Base-by-base conservation (phyloP, 2,888 invertebrate species). In the Sepioteuthis lessoniana region DNA sequence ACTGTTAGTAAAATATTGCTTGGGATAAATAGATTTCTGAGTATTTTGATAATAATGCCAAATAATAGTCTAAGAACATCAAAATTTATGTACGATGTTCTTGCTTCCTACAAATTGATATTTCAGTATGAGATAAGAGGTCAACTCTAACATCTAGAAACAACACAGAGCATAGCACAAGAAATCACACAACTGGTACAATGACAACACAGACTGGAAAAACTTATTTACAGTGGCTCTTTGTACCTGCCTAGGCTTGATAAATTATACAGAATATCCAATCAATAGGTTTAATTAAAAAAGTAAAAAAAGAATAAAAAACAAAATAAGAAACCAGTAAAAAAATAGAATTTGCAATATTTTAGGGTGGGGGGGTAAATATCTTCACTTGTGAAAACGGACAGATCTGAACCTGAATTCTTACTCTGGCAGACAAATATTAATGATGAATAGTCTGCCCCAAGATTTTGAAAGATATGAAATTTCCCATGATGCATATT, bases 11-110 rank as follows among this genome's bases (percentile, higher is more conserved):
- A 76, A 76, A 76, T 76, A 35, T 76, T 76, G 76, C 76, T 76
- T 76, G 76, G 76, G 35, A 19, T 35, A 76, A 76, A 76, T 76
- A 76, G n/a, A 76, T 76, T 76, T 76, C 76, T 76, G 76, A 10
- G 76, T 76, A 76, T 76, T n/a, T n/a, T 35, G 76, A 76, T 76
- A 60, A 60, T 60, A 76, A 76, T 76, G 76, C 76, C n/a, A 76
- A 76, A 76, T n/a, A 76, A 76, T 76, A 76, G 76, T 35, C 76
- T 76, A 76, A 76, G 76, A 76, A 76, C 76, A 76, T 35, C 76
- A 76, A 76, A 76, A 76, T 76, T 76, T 76, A 76, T 76, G 76
- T 76, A 76, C 76, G 76, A 76, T 76, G 76, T 76, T 76, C 76
- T 76, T 76, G 76, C 76, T 76, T 76, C 76, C 76, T 76, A 76